phyloP scores from a whole-genome alignment of 2,797 vertebrate species.

The Oreochromis mossambicus region DNA sequence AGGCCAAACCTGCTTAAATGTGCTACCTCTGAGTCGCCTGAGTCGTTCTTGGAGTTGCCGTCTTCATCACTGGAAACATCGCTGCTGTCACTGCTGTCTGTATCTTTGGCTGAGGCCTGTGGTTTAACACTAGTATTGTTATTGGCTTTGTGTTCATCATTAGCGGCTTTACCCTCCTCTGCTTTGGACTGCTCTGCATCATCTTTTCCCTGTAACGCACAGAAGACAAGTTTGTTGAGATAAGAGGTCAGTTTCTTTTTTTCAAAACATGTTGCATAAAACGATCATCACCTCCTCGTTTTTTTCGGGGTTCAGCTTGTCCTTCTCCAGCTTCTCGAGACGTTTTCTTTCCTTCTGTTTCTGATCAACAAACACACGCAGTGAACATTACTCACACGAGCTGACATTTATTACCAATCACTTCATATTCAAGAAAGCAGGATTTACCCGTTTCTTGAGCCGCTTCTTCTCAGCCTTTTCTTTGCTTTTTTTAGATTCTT shows the following conservation, averaged over 20 bases:
- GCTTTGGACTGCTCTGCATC: not conserved
- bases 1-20: not conserved
- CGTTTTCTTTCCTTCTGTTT: slow-evolving; percentile 55
- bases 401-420: not conserved
- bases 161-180: not conserved
- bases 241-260: not conserved
- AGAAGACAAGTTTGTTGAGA: not conserved
- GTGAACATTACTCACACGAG: not conserved
- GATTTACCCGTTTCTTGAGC: slow-evolving; percentile 56
- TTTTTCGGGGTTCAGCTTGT: slow-evolving; percentile 18
- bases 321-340: slow-evolving; percentile 41
- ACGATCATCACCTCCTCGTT: slow-evolving; percentile 12
- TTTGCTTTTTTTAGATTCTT: slow-evolving; percentile 35
- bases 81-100: slow-evolving; percentile 20
- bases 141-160: not conserved
- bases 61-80: slow-evolving; percentile 49
- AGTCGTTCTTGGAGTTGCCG: slow-evolving; percentile 10
- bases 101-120: slow-evolving; percentile 4
- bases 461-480: slow-evolving; percentile 62
- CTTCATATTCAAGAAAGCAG: accelerated
- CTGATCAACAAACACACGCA: slow-evolving; percentile 6
- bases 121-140: slow-evolving; percentile 3
- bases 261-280: not conserved
- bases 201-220: slow-evolving; percentile 14
- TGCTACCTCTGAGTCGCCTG: slow-evolving; percentile 56